phyloP scores from a whole-genome alignment of 2,113 vertebrate genomes.

The Burhinus oedicnemus region DNA sequence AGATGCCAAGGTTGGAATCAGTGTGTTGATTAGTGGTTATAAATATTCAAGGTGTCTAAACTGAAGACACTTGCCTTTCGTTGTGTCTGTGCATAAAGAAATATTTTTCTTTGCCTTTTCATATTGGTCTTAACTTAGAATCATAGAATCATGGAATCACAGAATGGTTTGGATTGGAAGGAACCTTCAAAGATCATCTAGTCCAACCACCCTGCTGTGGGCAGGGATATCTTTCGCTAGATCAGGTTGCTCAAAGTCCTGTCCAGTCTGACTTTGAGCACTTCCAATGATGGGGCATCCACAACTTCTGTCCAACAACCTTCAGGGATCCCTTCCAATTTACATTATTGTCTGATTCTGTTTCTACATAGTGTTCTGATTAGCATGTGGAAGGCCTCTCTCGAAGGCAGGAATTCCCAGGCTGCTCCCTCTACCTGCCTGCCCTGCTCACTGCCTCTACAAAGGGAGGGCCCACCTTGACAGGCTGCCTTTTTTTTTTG shows the following conservation, averaged over 20 bases:
- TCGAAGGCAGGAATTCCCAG: neutral
- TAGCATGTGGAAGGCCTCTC: neutral
- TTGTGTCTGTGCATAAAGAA: neutral
- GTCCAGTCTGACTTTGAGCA: neutral
- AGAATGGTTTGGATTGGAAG: neutral
- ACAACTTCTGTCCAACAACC: neutral
- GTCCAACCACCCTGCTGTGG: neutral
- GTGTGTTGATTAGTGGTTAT: neutral
- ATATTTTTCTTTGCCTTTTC: neutral
- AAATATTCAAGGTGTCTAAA: neutral
- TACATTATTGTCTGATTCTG: neutral
- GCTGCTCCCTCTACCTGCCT: neutral
- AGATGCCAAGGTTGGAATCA: neutral
- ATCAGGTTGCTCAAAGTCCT: neutral
- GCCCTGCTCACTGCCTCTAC: neutral
- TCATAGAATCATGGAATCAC: neutral
- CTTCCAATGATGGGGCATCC: neutral
- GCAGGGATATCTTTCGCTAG: neutral
- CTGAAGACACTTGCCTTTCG: neutral
- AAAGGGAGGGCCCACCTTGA: neutral
- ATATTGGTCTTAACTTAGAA: neutral
- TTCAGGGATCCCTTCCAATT: neutral
- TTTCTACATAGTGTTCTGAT: neutral
- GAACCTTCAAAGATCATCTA: neutral
- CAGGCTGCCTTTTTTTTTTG: neutral